Base-by-base conservation (phyloP, 2,113 vertebrate species). In the Pollimyrus isidori region DNA sequence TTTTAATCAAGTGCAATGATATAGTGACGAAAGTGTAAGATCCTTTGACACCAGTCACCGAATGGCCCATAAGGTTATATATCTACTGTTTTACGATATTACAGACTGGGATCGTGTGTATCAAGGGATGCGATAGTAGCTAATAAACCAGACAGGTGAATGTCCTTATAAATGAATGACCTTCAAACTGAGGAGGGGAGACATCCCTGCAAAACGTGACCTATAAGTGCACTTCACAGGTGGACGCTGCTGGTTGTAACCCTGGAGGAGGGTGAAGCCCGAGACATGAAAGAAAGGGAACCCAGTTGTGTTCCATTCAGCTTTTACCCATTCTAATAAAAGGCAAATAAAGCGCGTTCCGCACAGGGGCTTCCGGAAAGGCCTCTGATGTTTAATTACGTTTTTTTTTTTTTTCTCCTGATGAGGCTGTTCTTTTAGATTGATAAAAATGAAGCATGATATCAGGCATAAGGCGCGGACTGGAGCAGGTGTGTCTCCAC, bases 371-470 rank as follows among this genome's bases (percentile, higher is more conserved):
- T 39, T 87, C 35, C 49, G 39, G 73, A 83, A 82, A 50, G 45
- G 26, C 21, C 26, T 89, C 49, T 56, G 49, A 17, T 35, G 88
- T 89, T 52, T 89, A 89, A 82, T 89, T 83, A 82, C 17, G 11
- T 50, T 80, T 80, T 53, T 42, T 50, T 53, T 35, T 35, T 35
- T 35, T 1, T 42, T 17, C 39, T 30, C 49, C 88, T 1, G 49
- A 52, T 23, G 69, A 52, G 50, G 30, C 30, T 48, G 50, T 56
- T 89, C 73, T 89, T 89, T 46, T 11, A 39, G 21, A 88, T 82
- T 52, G 50, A 83, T 53, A 49, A 89, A 80, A 89, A 83, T 42
- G 13, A 89, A 82, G 39, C 30, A 42, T 23, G 17, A 53, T 53
- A 42, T n/a, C 26, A 10, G 1, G 9, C 39, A 1, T 83, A 11